Base-by-base conservation (phyloP, 2,797 vertebrate species). In the Pelodytes ibericus region DNA sequence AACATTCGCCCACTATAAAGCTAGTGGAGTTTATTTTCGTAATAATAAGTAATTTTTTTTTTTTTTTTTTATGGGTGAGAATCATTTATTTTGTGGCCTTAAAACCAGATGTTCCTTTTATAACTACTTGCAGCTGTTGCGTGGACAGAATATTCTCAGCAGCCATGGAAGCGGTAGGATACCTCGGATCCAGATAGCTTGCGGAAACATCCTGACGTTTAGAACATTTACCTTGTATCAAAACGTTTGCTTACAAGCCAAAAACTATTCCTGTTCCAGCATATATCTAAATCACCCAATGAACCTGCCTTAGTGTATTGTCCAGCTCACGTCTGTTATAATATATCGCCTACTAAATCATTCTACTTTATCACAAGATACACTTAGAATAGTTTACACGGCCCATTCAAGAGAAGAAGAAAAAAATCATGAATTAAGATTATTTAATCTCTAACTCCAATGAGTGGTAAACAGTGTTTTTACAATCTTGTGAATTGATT, bases 41-140 rank as follows among this genome's bases (percentile, higher is more conserved):
- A 36, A 75, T 69, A 81, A 82, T 82, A 78, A 82, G 80, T 78
- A 47, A 79, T 69, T 53, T 53, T 53, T 16, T 53, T 2, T 3
- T 39, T 78, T 72, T 51, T 68, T 51, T 61, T 82, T 58, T 69
- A 81, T 74, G 85, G 84, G 82, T 82, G 84, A 84, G 78, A 85
- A 84, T 85, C 73, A 83, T 84, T 87, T 87, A 81, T 83, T 81
- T 80, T 83, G 72, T 59, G 82, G 71, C 84, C 83, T 83, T 86
- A 79, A 73, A 75, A 81, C 85, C 87, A 87, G 86, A 86, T 87
- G 83, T 86, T 84, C 81, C 59, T 30, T 62, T 80, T 80, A 7
- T 88, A 86, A 87, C 71, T 82, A 79, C 80, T 81, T 83, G 81
- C 86, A 87, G 85, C 84, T 88, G 84, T 72, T 80, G 71, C 0